Conservation (phyloP, 2,888 invertebrate species). For the Dolichomitus sp. region DNA sequence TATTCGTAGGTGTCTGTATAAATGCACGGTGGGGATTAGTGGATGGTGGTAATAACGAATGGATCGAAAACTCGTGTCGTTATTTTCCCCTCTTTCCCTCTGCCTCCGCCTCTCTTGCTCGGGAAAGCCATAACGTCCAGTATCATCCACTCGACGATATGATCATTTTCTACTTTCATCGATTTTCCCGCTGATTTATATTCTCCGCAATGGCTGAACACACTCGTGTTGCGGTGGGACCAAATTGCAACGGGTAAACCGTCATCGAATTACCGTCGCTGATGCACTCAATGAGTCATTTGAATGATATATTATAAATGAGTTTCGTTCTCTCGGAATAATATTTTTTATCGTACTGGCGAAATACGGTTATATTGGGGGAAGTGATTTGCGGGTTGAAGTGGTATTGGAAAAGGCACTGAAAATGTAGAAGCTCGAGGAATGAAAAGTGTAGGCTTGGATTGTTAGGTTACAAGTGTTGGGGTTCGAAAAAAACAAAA, state of each 20-base stretch:
- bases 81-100: conserved; percentile 14
- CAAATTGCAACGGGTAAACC: conserved; percentile 46
- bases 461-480: conserved; percentile 54
- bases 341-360: conserved; percentile 15
- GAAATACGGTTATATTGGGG: conserved; percentile 4
- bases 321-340: conserved; percentile 17
- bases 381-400: conserved; percentile 2
- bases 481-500: conserved; percentile 38
- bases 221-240: conserved; percentile 21
- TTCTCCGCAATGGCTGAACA: conserved; percentile 34
- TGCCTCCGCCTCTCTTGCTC: conserved; percentile 8
- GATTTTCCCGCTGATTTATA: conserved; percentile 66
- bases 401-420: neutral
- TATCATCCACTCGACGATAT: conserved; percentile 41
- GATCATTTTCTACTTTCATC: conserved; percentile 65
- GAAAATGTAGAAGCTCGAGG: conserved; percentile 39
- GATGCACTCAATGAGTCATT: conserved; percentile 59
- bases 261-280: conserved; percentile 48
- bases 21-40: conserved; percentile 37
- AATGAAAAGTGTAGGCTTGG: conserved; percentile 30
- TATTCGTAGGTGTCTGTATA: conserved; percentile 43
- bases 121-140: conserved; percentile 32
- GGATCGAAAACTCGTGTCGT: conserved; percentile 60
- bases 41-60: conserved; percentile 59
- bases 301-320: conserved; percentile 55